Conservation (phyloP, 1,140 invertebrate species). For the Plodia interpunctella region DNA sequence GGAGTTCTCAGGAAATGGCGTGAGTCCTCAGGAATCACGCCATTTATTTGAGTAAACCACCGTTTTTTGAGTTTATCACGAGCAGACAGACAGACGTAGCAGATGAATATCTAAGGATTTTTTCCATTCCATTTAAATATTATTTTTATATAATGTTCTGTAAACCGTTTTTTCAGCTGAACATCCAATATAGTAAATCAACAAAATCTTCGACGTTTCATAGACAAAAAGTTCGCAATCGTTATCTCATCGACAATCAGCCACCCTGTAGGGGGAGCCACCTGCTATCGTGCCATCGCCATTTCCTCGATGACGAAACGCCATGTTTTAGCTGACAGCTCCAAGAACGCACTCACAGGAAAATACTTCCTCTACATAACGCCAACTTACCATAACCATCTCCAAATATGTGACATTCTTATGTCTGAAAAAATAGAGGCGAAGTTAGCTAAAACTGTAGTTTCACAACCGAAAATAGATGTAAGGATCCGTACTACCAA, state of each 20-base stretch:
- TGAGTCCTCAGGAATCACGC: no score
- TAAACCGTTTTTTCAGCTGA: no score
- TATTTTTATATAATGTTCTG: no score
- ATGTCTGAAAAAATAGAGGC: neutral
- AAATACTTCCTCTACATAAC: conserved; percentile 25
- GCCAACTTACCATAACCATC: conserved; percentile 12
- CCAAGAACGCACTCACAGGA: conserved; percentile 27
- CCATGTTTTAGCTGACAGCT: conserved; percentile 25
- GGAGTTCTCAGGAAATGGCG: no score
- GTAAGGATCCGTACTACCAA: conserved; percentile 23
- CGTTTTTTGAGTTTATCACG: no score
- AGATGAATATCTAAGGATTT: no score
- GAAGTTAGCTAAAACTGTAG: neutral
- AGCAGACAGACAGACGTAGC: no score
- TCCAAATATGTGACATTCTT: conserved; percentile 2
- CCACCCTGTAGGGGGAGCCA: neutral
- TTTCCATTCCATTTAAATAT: no score
- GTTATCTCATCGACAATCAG: neutral
- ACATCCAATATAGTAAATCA: no score
- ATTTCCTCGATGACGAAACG: neutral
- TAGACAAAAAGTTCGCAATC: neutral
- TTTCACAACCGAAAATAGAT: conserved; percentile 14
- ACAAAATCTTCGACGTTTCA: neutral
- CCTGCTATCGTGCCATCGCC: neutral
- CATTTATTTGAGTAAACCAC: no score